These are phyloP conservation scores for Ornithoptera alexandrae DNA, from an alignment of 2,888 invertebrate genomes.

Conservation along the genomic window DNA sequence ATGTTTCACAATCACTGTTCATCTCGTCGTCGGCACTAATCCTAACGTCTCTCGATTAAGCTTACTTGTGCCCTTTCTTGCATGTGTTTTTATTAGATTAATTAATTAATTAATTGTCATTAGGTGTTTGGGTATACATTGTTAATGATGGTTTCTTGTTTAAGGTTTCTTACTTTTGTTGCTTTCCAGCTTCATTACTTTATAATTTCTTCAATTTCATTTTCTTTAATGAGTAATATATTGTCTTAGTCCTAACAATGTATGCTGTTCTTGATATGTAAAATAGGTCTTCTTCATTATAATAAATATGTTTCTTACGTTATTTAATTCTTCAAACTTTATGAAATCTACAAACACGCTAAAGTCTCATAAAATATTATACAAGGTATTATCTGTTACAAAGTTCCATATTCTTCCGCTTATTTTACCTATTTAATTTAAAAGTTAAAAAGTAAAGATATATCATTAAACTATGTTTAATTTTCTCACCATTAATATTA, in stretches of 20 bases:
- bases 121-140: neutral
- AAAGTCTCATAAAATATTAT: neutral
- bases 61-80: neutral
- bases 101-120: neutral
- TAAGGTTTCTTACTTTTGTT: neutral
- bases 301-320: neutral
- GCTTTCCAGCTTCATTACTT: neutral
- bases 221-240: neutral
- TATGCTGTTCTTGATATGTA: neutral
- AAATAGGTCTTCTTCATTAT: neutral
- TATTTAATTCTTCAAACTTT: neutral
- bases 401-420: neutral
- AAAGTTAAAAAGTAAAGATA: neutral
- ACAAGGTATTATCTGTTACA: neutral
- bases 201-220: neutral
- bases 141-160: neutral
- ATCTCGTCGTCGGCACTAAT: neutral
- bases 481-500: no score
- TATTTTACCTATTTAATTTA: neutral
- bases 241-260: neutral
- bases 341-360: neutral
- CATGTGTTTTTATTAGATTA: neutral
- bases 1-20: slow-evolving; percentile 5
- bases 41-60: neutral
- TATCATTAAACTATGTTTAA: no score